A percentile compares a stretch with the other conserved stretches of the same genome.
These are phyloP conservation scores for Phortica variegata DNA, from an alignment of 1,140 invertebrate genomes.

Conservation along the genomic window DNA sequence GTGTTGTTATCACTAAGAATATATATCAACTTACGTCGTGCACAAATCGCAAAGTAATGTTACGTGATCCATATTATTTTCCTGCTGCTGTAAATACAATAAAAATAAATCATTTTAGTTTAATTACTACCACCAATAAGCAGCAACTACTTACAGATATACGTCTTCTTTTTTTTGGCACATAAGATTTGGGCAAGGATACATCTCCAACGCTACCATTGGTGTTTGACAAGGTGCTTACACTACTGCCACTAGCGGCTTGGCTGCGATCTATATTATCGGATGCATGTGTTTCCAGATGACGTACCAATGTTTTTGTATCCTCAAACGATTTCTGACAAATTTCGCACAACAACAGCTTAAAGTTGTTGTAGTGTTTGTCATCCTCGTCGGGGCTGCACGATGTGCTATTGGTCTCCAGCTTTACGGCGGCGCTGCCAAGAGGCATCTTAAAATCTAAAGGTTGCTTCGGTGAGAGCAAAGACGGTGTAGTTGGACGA, in stretches of 20 bases:
- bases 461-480: conserved; percentile 41
- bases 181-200: conserved; percentile 59
- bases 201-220: conserved; percentile 6
- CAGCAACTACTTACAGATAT: conserved; percentile 56
- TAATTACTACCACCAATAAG: conserved; percentile 10
- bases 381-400: conserved; percentile 28
- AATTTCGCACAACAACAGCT: conserved; percentile 75
- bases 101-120: neutral
- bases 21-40: conserved; percentile 63
- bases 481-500: conserved; percentile 21
- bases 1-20: neutral
- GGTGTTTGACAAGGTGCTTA: conserved; percentile 17
- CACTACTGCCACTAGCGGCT: neutral
- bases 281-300: conserved; percentile 70
- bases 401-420: conserved; percentile 31
- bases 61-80: conserved; percentile 52
- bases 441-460: conserved; percentile 44
- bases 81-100: conserved; percentile 45
- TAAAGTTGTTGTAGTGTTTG: conserved; percentile 46
- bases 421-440: conserved; percentile 26
- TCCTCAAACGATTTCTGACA: conserved; percentile 80
- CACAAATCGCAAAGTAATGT: conserved; percentile 70
- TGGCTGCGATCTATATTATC: conserved; percentile 57
- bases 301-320: conserved; percentile 77
- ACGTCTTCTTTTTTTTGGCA: conserved; percentile 61